phyloP scores from a whole-genome alignment of 2,888 invertebrate species.

The Caenorhabditis panamensis region DNA sequence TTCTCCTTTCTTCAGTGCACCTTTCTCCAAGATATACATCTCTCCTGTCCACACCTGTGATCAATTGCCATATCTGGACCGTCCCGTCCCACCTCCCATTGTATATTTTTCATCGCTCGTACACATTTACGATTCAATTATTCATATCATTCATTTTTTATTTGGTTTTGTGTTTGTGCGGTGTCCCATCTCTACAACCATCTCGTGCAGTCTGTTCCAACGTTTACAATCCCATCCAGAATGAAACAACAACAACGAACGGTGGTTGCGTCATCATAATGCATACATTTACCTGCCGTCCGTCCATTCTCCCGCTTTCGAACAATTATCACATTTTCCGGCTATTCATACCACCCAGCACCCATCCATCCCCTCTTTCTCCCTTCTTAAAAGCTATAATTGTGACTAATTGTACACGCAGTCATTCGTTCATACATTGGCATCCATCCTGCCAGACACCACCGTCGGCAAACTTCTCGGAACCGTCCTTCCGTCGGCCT shows the following conservation, averaged over 20 bases:
- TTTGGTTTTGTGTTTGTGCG: not conserved
- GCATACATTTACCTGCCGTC: conserved; percentile 57
- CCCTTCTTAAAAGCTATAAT: conserved; percentile 55
- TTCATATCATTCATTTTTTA: conserved; percentile 7
- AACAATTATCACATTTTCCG: conserved; percentile 62
- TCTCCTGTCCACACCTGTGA: conserved; percentile 34
- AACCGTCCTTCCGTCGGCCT: conserved; percentile 40
- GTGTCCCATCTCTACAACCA: not conserved
- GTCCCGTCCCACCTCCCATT: conserved; percentile 7
- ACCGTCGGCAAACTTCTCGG: conserved; percentile 56
- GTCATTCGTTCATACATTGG: conserved; percentile 40
- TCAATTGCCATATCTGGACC: conserved; percentile 30
- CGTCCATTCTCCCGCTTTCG: conserved; percentile 32
- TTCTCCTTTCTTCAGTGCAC: conserved; percentile 33
- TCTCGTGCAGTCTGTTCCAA: conserved; percentile 25
- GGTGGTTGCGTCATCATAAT: conserved; percentile 58
- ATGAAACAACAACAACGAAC: conserved; percentile 45
- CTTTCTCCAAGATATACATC: conserved; percentile 30
- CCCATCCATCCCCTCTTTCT: conserved; percentile 24
- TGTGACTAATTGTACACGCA: conserved; percentile 59
- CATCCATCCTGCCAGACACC: conserved; percentile 5
- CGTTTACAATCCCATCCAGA: not conserved
- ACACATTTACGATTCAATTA: conserved; percentile 33
- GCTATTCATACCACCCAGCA: conserved; percentile 46
- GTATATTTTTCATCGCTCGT: conserved; percentile 9